Conservation (phyloP, 2,888 invertebrate genomes). For the Agonopterix alstromeriana region DNA sequence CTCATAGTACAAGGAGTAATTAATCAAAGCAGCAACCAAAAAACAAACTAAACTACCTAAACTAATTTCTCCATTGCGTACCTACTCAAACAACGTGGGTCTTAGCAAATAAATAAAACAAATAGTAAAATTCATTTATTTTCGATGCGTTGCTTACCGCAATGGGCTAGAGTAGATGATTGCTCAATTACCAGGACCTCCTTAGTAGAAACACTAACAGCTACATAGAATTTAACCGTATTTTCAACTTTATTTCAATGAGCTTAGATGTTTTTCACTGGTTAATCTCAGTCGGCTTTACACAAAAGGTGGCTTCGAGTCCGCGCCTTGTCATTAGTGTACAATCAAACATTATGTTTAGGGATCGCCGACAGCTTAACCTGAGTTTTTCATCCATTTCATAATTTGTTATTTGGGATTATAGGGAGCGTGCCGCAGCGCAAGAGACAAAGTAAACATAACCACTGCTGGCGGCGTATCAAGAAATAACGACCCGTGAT, state of each 20-base stretch:
- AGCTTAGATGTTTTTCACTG: constrained; percentile 51
- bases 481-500: constrained; percentile 38
- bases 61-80: constrained; percentile 3
- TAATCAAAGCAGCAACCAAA: not conserved
- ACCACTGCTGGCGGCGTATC: constrained; percentile 23
- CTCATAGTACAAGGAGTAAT: not conserved
- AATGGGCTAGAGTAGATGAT: constrained; percentile 72
- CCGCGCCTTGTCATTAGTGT: constrained; percentile 74
- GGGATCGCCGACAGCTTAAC: constrained; percentile 74
- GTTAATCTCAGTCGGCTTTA: constrained; percentile 61
- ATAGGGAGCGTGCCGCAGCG: constrained; percentile 61
- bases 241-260: constrained; percentile 53
- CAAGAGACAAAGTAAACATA: constrained; percentile 68
- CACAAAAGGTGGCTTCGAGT: constrained; percentile 64
- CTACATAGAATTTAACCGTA: constrained; percentile 31
- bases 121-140: constrained; percentile 68
- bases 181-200: constrained; percentile 76
- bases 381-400: constrained; percentile 70
- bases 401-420: constrained; percentile 75
- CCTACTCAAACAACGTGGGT: constrained; percentile 32
- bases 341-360: constrained; percentile 75
- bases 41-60: not conserved
- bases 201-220: constrained; percentile 68
- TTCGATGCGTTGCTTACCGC: constrained; percentile 68
- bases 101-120: constrained; percentile 53